Base-by-base conservation (phyloP, 2,888 invertebrate genomes). In the Rhingia campestris region DNA sequence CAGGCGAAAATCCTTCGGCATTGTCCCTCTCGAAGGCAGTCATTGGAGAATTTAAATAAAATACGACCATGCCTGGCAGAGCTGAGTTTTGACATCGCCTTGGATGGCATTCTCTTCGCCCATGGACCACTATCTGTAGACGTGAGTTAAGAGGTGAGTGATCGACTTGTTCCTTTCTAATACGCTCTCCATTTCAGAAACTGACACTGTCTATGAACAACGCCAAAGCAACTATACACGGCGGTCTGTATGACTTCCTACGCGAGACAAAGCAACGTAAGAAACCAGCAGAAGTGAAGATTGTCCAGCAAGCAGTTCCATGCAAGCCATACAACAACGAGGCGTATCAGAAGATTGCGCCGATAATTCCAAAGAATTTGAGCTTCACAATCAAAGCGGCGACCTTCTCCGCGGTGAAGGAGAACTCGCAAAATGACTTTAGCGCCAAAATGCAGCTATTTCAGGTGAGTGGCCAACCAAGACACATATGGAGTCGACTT, bases 81-180 rank as follows among this genome's bases (percentile, higher is more conserved):
- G 89, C 93, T 95, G 2, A 94, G 94, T 58, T 96, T 96, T 87
- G 95, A 95, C 63, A 93, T 96, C 45, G 93, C 95, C 0, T 91
- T 96, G 80, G 96, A 97, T 90, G 95, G 96, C 0, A 95, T 95
- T 0, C 92, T 97, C 7, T 94, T 95, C 86, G 96, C 96, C 5
- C 95, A 96, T 88, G 96, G 95, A 4, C 96, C 96, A n/a, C 91
- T 96, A n/a, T 95, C 96, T 86, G 95, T 97, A 49, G 96, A 97
- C 93, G 96, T 96, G 91, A 89, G 88, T 86, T n/a, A 49, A 12
- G 9, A 4, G 12, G 10, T 12, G 7, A 35, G 22, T 14, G 47
- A 7, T 4, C 22, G 2, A 3, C 14, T 6, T 22, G 4, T 69
- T 61, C 54, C 9, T 6, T 4, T 12, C 30, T 59, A 35, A 22